Conservation (phyloP, 1,140 invertebrate species). For the Meloidogyne hapla region DNA sequence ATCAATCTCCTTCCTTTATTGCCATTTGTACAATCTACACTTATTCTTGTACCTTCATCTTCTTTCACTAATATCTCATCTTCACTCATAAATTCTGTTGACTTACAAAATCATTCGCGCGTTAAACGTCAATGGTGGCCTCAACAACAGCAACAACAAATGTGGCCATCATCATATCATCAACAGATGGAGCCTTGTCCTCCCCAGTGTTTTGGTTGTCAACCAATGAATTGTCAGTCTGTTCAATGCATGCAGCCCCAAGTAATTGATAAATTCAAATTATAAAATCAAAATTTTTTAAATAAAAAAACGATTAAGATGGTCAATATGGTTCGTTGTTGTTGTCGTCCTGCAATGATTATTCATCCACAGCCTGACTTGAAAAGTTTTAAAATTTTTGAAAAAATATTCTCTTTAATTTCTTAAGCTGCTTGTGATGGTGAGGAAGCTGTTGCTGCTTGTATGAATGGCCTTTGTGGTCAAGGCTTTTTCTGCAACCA, state of each 20-base stretch:
- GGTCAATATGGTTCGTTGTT: conserved; percentile 18
- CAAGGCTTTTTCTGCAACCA: conserved; percentile 45
- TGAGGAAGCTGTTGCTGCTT: conserved; percentile 47
- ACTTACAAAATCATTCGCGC: background rate
- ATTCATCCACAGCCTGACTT: conserved; percentile 5
- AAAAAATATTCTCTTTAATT: background rate
- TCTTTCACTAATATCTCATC: background rate
- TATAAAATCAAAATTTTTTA: no score
- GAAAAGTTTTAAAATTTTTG: background rate
- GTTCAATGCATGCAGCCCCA: conserved; percentile 24
- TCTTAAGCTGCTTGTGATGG: conserved; percentile 48
- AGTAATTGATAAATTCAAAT: background rate
- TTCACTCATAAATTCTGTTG: background rate
- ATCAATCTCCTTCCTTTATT: background rate
- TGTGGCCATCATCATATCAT: background rate
- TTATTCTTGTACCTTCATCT: background rate
- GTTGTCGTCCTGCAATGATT: conserved; percentile 23
- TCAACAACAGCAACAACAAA: background rate
- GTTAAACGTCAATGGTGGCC: background rate
- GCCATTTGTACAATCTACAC: background rate
- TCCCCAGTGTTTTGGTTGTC: conserved; percentile 11
- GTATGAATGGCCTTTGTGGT: conserved; percentile 47
- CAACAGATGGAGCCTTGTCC: conserved; percentile 12
- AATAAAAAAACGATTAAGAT: background rate
- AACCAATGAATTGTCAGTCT: conserved; percentile 16